Evolutionary conservation across 2,797 vertebrate species (phyloP), one percentile per base, ranked within the genome.

Genomic region (Gallirallus australis): DNA sequence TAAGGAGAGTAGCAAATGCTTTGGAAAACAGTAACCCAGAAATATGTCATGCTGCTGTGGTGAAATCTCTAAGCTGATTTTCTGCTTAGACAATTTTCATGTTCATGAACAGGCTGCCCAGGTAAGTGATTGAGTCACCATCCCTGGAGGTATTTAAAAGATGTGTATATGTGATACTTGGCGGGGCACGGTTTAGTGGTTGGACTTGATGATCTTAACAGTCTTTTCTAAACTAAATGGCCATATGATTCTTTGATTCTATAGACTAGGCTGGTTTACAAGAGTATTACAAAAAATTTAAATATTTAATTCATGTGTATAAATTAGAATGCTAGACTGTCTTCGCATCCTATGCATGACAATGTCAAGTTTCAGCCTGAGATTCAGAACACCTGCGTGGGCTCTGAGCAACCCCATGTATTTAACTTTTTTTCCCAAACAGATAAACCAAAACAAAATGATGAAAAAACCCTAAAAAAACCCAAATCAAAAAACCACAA

Each of bases 11-110:
- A 48, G 52, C 4, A 52, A 64, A 66, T 47, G 2, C 48, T 48
- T 66, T 39, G 18, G 11, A 12, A 80, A 64, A 57, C 56, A 27
- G 4, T 2, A 68, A 45, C 40, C 6, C 16, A 76, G 48, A 79
- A 61, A 60, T 48, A 69, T 25, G 5, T n/a, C 14, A 40, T 1
- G 1, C 4, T 16, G 27, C 1, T 33, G 7, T 28, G 4, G 8
- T 66, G 8, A 86, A 90, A 76, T 24, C 3, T 57, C 25, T 52
- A 50, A 40, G 15, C 3, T 82, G 7, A 16, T 52, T 57, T 66
- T 48, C 45, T 53, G 0, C 80, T 89, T 24, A n/a, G 39, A 39
- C 0, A 28, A 15, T 50, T 56, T 78, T 77, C 12, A 8, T 17
- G 6, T 53, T 68, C 48, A 54, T 5, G 47, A 48, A 48, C 23